phyloP scores from a whole-genome alignment of 1,140 invertebrate genomes.

The Drosophila nasuta region DNA sequence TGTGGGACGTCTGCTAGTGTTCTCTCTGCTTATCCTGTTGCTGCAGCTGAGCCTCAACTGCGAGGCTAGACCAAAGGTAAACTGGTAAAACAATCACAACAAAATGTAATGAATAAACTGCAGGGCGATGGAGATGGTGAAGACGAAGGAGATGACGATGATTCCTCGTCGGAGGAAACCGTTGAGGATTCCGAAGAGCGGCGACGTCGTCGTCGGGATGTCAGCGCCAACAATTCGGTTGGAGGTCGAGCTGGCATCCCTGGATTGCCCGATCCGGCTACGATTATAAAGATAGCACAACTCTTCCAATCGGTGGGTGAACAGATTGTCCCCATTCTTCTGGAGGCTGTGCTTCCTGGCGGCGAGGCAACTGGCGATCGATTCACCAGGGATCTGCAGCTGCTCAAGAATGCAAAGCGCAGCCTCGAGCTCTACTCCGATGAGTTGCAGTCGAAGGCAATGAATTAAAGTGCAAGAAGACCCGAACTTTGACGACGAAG shows the following conservation, averaged over 20 bases:
- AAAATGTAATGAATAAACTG: neutral
- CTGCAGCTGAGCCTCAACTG: slow-evolving; percentile 40
- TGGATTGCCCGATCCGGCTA: slow-evolving; percentile 77
- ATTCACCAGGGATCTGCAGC: slow-evolving; percentile 35
- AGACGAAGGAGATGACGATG: slow-evolving; percentile 61
- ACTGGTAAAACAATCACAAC: neutral
- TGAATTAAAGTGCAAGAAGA: neutral
- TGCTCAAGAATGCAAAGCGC: slow-evolving; percentile 52
- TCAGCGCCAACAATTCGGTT: slow-evolving; percentile 15
- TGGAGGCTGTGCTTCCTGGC: slow-evolving; percentile 70
- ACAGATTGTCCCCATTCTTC: slow-evolving; percentile 70
- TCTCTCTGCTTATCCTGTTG: slow-evolving; percentile 42
- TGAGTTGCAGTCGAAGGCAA: slow-evolving; percentile 29
- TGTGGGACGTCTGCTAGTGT: slow-evolving; percentile 46
- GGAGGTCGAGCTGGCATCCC: slow-evolving; percentile 62
- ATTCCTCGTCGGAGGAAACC: slow-evolving; percentile 79
- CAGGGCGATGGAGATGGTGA: slow-evolving; percentile 12
- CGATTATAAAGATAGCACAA: slow-evolving; percentile 77
- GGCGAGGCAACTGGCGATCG: slow-evolving; percentile 52
- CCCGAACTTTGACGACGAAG: too few relatives aligned
- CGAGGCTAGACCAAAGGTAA: slow-evolving; percentile 68
- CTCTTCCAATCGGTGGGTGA: slow-evolving; percentile 75
- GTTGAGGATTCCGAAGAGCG: slow-evolving; percentile 72
- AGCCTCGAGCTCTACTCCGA: slow-evolving; percentile 41
- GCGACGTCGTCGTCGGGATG: slow-evolving; percentile 57